Conservation (phyloP, 2,888 invertebrate species). For the Keiferia lycopersicella region DNA sequence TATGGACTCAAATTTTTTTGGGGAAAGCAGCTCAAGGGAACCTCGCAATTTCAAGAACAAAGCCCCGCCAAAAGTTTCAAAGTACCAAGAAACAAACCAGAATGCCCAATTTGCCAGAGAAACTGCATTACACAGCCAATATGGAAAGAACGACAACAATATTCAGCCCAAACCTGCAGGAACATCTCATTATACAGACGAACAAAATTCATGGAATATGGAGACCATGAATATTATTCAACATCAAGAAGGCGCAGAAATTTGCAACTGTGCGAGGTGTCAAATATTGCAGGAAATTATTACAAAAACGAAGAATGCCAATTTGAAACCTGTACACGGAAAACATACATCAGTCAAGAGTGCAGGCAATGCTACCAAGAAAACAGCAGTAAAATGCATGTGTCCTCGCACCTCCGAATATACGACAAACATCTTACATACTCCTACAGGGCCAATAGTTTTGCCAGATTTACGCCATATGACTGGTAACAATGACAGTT, state of each 20-base stretch:
- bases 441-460: not conserved
- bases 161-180: not conserved
- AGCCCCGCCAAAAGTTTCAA: not conserved
- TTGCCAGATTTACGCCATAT: not conserved
- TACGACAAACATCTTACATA: constrained; percentile 5
- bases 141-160: not conserved
- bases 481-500: not conserved
- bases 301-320: not conserved
- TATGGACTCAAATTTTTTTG: not conserved
- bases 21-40: not conserved
- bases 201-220: not conserved
- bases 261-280: not conserved
- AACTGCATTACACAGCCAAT: not conserved
- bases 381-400: not conserved
- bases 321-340: not conserved
- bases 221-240: not conserved
- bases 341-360: not conserved
- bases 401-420: not conserved
- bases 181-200: not conserved
- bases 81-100: not conserved
- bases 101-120: constrained; percentile 13
- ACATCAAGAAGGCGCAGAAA: not conserved
- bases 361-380: not conserved
- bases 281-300: not conserved
- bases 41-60: not conserved